Conservation (phyloP, 1,140 invertebrate species). For the Tribolium madens region DNA sequence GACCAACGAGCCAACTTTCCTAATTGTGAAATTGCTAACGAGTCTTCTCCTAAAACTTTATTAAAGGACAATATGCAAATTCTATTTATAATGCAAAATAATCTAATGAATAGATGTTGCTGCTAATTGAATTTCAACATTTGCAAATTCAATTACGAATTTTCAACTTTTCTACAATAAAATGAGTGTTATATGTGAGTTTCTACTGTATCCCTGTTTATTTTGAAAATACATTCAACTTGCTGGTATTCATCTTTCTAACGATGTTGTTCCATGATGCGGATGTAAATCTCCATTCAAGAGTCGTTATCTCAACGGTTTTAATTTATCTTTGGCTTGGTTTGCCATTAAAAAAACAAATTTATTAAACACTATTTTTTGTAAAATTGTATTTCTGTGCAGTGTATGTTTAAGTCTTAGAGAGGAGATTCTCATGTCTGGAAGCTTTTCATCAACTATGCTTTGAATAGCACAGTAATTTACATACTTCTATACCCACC, state of each 20-base stretch:
- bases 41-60: slow-evolving; percentile 38
- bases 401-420: background rate
- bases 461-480: background rate
- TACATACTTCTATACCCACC: background rate
- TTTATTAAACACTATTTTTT: background rate
- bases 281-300: background rate
- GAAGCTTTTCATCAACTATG: background rate
- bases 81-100: slow-evolving; percentile 40
- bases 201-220: background rate
- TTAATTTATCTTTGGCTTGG: background rate
- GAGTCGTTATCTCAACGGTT: background rate
- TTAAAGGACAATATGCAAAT: slow-evolving; percentile 41
- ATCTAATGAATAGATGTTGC: slow-evolving; percentile 29
- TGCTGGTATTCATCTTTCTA: background rate
- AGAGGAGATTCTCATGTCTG: background rate
- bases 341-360: background rate
- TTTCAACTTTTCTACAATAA: background rate
- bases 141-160: slow-evolving; percentile 17
- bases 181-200: background rate
- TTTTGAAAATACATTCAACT: background rate
- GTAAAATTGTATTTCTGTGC: background rate
- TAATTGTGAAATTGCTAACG: slow-evolving; percentile 45
- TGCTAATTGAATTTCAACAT: slow-evolving; percentile 38
- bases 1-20: slow-evolving; percentile 29
- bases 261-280: background rate